Percentiles rank a stretch among this genome's conserved stretches.
phyloP scores from a whole-genome alignment of 2,113 vertebrate species.

The human region DNA sequence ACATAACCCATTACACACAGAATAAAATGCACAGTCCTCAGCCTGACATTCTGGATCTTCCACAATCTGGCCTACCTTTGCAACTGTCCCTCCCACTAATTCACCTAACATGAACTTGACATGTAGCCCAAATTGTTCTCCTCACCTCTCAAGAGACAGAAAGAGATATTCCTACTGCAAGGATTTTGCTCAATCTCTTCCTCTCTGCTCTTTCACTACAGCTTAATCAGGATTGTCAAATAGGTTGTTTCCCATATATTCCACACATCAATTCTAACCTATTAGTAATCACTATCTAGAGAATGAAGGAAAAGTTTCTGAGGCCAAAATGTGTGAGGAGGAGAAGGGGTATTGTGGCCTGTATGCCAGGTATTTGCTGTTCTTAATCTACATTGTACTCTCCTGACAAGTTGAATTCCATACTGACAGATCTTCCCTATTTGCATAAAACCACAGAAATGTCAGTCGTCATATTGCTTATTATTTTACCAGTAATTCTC shows the following conservation, averaged over 20 bases:
- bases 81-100: neutral
- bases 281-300: neutral
- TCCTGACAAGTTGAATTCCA: neutral
- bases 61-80: neutral
- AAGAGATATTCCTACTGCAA: neutral
- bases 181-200: neutral
- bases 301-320: neutral
- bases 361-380: neutral
- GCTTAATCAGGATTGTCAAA: neutral
- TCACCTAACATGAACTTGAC: neutral
- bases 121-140: neutral
- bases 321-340: neutral
- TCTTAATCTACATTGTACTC: neutral
- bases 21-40: constrained; percentile 18
- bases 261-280: neutral
- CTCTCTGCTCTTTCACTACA: neutral
- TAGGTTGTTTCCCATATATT: neutral
- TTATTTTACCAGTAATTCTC: constrained; percentile 14
- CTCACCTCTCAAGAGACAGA: neutral
- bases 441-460: neutral
- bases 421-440: neutral
- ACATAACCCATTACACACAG: neutral
- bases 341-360: neutral
- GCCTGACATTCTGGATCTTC: neutral
- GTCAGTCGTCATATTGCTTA: neutral